Conservation (phyloP, 1,140 invertebrate genomes). For the Zaprionus camerounensis region DNA sequence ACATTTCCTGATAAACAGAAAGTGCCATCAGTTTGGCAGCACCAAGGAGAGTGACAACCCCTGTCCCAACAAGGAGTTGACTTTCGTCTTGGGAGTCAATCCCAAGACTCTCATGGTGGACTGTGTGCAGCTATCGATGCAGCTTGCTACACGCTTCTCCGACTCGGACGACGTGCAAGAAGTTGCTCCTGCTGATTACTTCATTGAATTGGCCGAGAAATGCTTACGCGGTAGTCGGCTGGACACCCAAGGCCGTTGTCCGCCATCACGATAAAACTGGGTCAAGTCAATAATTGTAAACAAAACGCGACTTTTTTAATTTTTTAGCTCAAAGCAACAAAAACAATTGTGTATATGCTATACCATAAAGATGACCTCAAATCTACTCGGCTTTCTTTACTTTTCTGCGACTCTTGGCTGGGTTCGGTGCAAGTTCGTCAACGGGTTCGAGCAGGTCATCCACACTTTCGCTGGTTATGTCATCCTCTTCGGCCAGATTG, state of each 20-base stretch:
- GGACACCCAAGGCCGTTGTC: constrained; percentile 46
- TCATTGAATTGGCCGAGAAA: constrained; percentile 64
- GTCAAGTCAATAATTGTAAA: neutral
- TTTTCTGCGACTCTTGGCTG: constrained; percentile 37
- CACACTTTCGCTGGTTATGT: constrained; percentile 48
- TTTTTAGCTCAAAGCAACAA: constrained; percentile 22
- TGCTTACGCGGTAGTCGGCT: constrained; percentile 70
- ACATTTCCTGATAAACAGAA: constrained; percentile 84
- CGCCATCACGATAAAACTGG: neutral
- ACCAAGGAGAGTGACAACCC: constrained; percentile 49
- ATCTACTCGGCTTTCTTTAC: constrained; percentile 27
- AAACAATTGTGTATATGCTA: constrained; percentile 38
- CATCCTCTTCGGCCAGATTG: constrained; percentile 73
- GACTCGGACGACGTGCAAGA: constrained; percentile 1
- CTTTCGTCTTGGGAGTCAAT: constrained; percentile 85
- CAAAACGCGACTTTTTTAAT: constrained; percentile 19
- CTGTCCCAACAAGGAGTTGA: constrained; percentile 82
- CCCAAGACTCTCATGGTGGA: constrained; percentile 84
- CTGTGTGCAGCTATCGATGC: constrained; percentile 83
- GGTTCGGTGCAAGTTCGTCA: neutral
- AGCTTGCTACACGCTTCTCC: constrained; percentile 68
- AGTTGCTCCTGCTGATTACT: constrained; percentile 58
- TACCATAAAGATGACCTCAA: constrained; percentile 5
- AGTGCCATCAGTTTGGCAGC: constrained; percentile 85
- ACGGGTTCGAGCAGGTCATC: constrained; percentile 55